Percentiles rank a stretch among this genome's conserved stretches.
Conservation (phyloP, 2,113 vertebrate species). For the Colistium nudipinnis region DNA sequence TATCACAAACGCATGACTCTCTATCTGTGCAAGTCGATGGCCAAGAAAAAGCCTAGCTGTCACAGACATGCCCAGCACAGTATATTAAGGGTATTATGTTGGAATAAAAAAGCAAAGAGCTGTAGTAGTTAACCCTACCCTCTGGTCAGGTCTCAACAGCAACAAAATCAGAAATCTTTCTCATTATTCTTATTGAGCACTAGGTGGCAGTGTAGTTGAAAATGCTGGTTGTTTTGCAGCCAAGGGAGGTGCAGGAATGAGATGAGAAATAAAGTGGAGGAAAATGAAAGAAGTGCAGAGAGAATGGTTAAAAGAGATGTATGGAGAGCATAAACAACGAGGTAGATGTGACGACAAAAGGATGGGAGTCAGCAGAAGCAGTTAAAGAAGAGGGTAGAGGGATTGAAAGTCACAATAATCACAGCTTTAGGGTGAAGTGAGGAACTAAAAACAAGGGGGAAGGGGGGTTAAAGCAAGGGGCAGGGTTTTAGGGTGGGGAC, state of each 20-base stretch:
- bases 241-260: background rate
- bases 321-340: background rate
- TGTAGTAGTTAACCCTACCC: background rate
- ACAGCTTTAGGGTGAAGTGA: constrained; percentile 2
- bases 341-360: background rate
- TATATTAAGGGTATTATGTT: background rate
- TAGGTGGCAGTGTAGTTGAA: constrained; percentile 65
- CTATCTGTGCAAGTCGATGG: background rate
- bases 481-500: constrained; percentile 19
- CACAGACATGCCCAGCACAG: background rate
- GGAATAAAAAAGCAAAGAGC: background rate
- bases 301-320: constrained; percentile 14
- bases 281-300: background rate
- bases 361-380: background rate
- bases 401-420: background rate
- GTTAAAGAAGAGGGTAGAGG: background rate
- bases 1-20: background rate
- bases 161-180: background rate
- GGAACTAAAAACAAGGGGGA: constrained; percentile 2
- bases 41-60: background rate
- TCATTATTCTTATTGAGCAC: constrained; percentile 13
- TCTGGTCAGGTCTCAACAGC: background rate
- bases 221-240: constrained; percentile 31
- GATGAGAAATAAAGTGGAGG: background rate
- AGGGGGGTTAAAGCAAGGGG: constrained; percentile 5